These are phyloP conservation scores for Tubulanus polymorphus DNA, from an alignment of 2,888 invertebrate genomes.

Conservation along the genomic window DNA sequence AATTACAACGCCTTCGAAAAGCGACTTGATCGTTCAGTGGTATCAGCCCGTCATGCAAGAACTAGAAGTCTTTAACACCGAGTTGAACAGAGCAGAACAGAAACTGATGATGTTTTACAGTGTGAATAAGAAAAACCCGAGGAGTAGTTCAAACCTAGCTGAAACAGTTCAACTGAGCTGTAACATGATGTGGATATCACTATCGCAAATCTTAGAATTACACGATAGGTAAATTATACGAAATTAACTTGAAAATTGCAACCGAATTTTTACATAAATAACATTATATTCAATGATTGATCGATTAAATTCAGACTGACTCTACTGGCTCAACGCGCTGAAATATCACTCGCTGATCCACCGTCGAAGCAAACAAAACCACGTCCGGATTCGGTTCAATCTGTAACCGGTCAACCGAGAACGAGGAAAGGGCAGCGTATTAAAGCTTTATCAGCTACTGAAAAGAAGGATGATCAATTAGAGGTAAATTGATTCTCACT, in stretches of 20 bases:
- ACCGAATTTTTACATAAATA: conserved; percentile 1
- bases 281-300: background rate
- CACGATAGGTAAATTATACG: conserved; percentile 36
- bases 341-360: conserved; percentile 36
- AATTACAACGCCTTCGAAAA: conserved; percentile 26
- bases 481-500: conserved; percentile 26
- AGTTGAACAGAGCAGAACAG: conserved; percentile 26
- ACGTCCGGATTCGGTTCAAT: too few species aligned
- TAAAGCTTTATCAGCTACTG: conserved; percentile 39
- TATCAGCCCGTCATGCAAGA: conserved; percentile 37
- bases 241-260: too few species aligned
- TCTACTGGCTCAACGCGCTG: conserved; percentile 37
- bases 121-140: conserved; percentile 23
- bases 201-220: conserved; percentile 35
- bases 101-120: conserved; percentile 36
- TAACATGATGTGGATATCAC: conserved; percentile 33
- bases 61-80: conserved; percentile 13
- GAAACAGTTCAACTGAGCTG: conserved; percentile 14
- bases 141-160: conserved; percentile 2
- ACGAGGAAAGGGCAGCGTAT: conserved; percentile 31
- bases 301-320: conserved; percentile 28
- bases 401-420: conserved; percentile 24
- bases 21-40: conserved; percentile 45
- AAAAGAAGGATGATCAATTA: conserved; percentile 39
- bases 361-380: background rate